A percentile compares a stretch with the other conserved stretches of the same genome.
phyloP scores from a whole-genome alignment of 1,140 invertebrate species.

The Gonatopus flavifemur region DNA sequence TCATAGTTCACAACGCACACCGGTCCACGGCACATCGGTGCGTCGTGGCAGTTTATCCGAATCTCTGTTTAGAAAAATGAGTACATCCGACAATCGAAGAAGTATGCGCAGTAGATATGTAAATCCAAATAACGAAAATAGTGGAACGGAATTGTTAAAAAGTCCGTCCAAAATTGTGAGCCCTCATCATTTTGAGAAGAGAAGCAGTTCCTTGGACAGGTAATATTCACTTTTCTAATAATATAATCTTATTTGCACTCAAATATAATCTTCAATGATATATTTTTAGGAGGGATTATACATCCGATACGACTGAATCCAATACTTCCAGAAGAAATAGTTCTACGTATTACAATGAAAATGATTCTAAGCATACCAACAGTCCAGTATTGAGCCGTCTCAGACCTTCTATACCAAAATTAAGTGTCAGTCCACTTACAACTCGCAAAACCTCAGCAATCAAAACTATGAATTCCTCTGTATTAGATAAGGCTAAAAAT shows the following conservation, averaged over 20 bases:
- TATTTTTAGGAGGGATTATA: constrained; percentile 27
- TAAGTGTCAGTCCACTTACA: constrained; percentile 43
- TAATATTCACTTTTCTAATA: constrained; percentile 9
- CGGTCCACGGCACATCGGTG: constrained; percentile 28
- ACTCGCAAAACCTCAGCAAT: constrained; percentile 30
- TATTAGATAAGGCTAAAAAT: constrained; percentile 35
- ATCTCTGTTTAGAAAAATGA: constrained; percentile 35
- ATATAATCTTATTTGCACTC: neutral
- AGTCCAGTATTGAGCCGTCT: constrained; percentile 40
- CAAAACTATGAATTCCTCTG: constrained; percentile 32
- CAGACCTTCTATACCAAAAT: constrained; percentile 37
- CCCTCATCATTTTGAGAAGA: constrained; percentile 31
- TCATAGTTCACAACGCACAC: constrained; percentile 40
- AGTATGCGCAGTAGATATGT: constrained; percentile 40
- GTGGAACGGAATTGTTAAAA: constrained; percentile 24
- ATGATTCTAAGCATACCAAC: constrained; percentile 33
- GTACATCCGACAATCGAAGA: constrained; percentile 32
- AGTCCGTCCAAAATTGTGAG: constrained; percentile 40
- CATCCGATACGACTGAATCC: constrained; percentile 39
- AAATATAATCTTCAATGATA: neutral
- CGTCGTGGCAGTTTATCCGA: constrained; percentile 42
- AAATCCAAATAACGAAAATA: constrained; percentile 28
- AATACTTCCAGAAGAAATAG: constrained; percentile 41
- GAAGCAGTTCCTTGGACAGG: constrained; percentile 42
- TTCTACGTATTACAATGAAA: constrained; percentile 30